phyloP scores from a whole-genome alignment of 2,797 vertebrate genomes.

The Ctenochaetus hawaiiensis region DNA sequence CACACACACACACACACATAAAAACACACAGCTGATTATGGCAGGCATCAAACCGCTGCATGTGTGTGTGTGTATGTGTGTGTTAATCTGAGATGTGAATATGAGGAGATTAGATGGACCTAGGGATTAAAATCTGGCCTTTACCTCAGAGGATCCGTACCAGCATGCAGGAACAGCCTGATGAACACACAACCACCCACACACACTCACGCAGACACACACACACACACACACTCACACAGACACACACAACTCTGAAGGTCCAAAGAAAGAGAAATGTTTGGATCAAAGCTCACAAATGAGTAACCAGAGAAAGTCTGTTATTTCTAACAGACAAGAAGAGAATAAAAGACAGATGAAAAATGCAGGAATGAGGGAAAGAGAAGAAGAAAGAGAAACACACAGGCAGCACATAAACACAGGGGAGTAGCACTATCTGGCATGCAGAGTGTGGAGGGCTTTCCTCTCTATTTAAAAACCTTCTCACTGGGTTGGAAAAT shows the following conservation, averaged over 20 bases:
- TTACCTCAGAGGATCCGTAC: constrained; percentile 82
- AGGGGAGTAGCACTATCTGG: constrained; percentile 36
- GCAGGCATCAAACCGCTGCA: constrained; percentile 50
- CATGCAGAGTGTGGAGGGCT: constrained; percentile 50
- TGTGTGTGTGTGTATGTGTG: constrained; percentile 48
- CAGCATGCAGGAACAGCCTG: constrained; percentile 62
- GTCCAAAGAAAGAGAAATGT: constrained; percentile 44
- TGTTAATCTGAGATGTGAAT: constrained; percentile 85
- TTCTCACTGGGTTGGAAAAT: constrained; percentile 82
- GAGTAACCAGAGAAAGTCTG: constrained; percentile 50
- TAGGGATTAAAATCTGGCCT: constrained; percentile 85
- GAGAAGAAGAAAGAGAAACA: constrained; percentile 32
- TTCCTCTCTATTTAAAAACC: constrained; percentile 69
- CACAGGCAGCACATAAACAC: constrained; percentile 25
- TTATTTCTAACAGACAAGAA: constrained; percentile 42
- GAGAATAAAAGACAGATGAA: constrained; percentile 68
- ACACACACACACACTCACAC: constrained; percentile 22
- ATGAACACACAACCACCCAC: constrained; percentile 55
- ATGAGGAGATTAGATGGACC: constrained; percentile 85
- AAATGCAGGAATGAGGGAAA: constrained; percentile 43
- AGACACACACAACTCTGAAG: constrained; percentile 13
- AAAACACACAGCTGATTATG: constrained; percentile 41
- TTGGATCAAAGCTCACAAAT: constrained; percentile 44
- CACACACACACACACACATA: constrained; percentile 30
- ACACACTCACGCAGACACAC: constrained; percentile 1